Evolutionary conservation across 2,888 invertebrate species (phyloP).

Genomic region (Scotopteryx bipunctaria): DNA sequence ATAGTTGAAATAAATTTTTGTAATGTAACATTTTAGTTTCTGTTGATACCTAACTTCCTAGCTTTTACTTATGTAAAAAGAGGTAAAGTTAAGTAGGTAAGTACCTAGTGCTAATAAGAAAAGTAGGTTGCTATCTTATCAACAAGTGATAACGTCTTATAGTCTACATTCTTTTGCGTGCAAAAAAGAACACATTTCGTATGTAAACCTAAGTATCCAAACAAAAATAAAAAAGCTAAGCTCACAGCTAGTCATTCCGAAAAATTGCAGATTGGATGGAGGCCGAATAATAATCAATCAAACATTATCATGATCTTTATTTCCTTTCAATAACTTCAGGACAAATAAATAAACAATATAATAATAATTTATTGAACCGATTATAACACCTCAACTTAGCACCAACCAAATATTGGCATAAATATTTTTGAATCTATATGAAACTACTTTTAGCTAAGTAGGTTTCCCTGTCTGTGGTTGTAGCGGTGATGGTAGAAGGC

Average conservation of each 20-base stretch:
- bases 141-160: conserved; percentile 1
- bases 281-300: not conserved
- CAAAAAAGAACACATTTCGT: too few species aligned
- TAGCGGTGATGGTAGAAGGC: conserved; percentile 83
- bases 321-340: conserved; percentile 18
- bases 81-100: too few species aligned
- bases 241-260: too few species aligned
- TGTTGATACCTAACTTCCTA: not conserved
- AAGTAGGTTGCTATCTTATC: conserved; percentile 7
- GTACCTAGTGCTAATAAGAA: too few species aligned
- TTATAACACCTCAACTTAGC: conserved; percentile 39
- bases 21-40: conserved; percentile 50
- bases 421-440: conserved; percentile 20
- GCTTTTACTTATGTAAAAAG: too few species aligned
- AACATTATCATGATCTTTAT: conserved; percentile 25
- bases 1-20: conserved; percentile 75
- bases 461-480: conserved; percentile 72
- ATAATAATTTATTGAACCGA: conserved; percentile 38
- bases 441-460: conserved; percentile 36
- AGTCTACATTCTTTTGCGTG: conserved; percentile 1
- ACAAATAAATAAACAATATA: conserved; percentile 26
- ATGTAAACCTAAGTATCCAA: not conserved
- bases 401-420: conserved; percentile 39
- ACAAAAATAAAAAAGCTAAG: not conserved
- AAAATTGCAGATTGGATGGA: too few species aligned